Conservation (phyloP, 2,888 invertebrate species). For the Patella ulyssiponensis region DNA sequence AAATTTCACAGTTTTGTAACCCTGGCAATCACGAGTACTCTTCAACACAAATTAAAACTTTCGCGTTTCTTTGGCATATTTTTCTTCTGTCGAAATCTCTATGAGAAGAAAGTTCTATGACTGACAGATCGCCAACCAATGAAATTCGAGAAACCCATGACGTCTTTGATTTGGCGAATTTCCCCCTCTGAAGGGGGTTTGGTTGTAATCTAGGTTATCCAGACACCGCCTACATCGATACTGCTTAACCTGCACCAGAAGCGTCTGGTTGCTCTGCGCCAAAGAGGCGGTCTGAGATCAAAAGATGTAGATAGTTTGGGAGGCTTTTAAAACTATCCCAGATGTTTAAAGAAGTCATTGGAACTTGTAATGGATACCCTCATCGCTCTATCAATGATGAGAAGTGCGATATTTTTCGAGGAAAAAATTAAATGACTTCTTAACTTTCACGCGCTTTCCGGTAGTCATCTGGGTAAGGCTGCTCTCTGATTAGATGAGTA, state of each 20-base stretch:
- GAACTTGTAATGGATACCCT: background rate
- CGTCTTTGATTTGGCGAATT: background rate
- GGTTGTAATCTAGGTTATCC: background rate
- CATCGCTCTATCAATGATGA: background rate
- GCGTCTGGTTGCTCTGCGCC: background rate
- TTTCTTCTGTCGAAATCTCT: background rate
- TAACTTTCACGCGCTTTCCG: constrained; percentile 7
- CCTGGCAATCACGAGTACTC: background rate
- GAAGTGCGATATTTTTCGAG: constrained; percentile 2
- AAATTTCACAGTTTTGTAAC: background rate
- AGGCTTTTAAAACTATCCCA: background rate
- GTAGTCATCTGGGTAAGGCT: background rate
- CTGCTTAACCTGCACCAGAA: background rate
- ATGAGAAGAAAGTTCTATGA: background rate
- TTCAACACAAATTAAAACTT: constrained; percentile 6
- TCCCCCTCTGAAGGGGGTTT: background rate
- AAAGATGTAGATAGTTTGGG: background rate
- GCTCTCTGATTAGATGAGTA: background rate
- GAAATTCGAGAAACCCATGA: background rate
- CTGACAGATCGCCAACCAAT: background rate
- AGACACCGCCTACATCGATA: background rate
- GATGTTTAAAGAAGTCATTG: background rate
- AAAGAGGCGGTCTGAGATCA: background rate
- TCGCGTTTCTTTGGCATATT: constrained; percentile 4
- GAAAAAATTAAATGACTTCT: constrained; percentile 1